Evolutionary conservation across 2,113 vertebrate genomes (phyloP).

Genomic region (Ctenomys sociabilis): DNA sequence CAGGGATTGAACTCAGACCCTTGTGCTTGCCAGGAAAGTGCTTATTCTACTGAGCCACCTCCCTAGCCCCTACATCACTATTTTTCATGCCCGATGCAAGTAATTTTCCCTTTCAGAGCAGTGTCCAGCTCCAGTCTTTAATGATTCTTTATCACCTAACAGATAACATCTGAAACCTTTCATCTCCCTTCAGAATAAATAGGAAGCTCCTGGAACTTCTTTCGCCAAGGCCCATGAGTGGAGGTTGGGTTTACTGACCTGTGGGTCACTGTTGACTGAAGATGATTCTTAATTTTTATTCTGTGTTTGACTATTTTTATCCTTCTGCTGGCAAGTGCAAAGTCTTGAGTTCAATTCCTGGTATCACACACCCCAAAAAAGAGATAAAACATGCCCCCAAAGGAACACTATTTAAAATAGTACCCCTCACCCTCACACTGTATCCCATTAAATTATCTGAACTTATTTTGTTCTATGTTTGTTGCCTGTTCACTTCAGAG

Average conservation of each 20-base stretch:
- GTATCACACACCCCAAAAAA: too few species aligned
- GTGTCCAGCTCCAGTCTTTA: neutral
- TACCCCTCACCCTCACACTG: neutral
- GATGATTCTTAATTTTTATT: neutral
- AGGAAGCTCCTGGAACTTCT: neutral
- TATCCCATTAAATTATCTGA: neutral
- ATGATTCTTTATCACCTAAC: neutral
- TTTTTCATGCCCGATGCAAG: neutral
- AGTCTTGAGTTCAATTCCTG: too few species aligned
- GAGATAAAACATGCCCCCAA: neutral
- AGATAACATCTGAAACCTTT: neutral
- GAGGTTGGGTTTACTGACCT: neutral
- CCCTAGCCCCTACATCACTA: neutral
- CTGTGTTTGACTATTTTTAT: conserved; percentile 1
- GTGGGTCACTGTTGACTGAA: neutral
- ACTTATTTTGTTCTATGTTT: neutral
- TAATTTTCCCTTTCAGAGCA: conserved; percentile 31
- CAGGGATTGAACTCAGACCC: too few species aligned
- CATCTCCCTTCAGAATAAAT: neutral
- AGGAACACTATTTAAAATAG: neutral
- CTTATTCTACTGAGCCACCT: too few species aligned
- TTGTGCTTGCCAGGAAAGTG: too few species aligned
- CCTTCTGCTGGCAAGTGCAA: neutral
- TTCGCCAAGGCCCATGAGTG: neutral
- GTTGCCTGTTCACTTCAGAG: neutral